phyloP scores from a whole-genome alignment of 2,113 vertebrate genomes.

The Narcine bancroftii region DNA sequence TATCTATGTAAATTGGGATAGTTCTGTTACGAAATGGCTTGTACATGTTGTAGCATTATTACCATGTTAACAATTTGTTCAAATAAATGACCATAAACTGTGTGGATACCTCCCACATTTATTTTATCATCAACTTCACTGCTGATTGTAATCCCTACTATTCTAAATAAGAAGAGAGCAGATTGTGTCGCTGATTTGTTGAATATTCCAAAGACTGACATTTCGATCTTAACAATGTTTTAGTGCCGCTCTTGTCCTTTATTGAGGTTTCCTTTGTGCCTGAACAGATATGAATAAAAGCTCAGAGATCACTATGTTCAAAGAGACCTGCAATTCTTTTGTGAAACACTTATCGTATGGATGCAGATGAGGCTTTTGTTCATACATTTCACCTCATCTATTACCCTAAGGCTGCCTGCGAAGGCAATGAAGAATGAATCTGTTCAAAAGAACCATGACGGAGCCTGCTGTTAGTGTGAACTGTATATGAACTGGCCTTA shows the following conservation, averaged over 20 bases:
- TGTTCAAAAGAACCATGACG: slow-evolving; percentile 59
- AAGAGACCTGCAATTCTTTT: slow-evolving; percentile 58
- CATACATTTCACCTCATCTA: slow-evolving; percentile 62
- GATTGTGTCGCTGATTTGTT: not conserved
- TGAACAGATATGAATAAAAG: slow-evolving; percentile 40
- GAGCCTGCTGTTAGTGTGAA: slow-evolving; percentile 63
- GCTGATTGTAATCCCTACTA: not conserved
- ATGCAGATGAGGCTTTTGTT: slow-evolving; percentile 71
- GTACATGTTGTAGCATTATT: not conserved
- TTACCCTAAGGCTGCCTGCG: slow-evolving; percentile 59
- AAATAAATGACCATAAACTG: not conserved
- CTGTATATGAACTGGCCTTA: slow-evolving; percentile 63
- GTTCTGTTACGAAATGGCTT: not conserved
- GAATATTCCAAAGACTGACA: not conserved
- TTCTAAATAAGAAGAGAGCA: not conserved
- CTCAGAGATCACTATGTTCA: slow-evolving; percentile 51
- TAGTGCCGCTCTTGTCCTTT: slow-evolving; percentile 21
- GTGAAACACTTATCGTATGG: slow-evolving; percentile 53
- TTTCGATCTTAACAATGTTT: slow-evolving; percentile 20
- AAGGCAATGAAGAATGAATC: slow-evolving; percentile 60
- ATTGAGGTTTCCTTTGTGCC: slow-evolving; percentile 31
- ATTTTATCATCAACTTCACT: not conserved
- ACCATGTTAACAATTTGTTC: not conserved
- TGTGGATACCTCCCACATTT: not conserved
- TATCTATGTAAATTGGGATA: not conserved